These are phyloP conservation scores for Ctenopoma multispine DNA, from an alignment of 2,797 vertebrate genomes.

Conservation along the genomic window DNA sequence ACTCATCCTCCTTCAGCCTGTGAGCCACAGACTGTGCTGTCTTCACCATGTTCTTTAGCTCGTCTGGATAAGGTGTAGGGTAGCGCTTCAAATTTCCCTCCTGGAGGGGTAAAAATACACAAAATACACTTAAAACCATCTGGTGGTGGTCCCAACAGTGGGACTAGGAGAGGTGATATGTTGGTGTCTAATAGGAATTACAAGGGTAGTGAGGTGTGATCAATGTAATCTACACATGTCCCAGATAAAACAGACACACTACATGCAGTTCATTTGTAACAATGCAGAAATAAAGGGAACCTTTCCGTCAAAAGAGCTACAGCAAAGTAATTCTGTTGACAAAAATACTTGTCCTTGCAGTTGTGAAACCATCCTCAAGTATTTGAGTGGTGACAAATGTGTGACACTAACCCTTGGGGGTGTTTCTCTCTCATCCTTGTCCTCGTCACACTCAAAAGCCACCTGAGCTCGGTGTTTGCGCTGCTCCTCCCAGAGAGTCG, in stretches of 20 bases:
- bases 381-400: not conserved
- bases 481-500: slow-evolving; percentile 97
- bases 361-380: not conserved
- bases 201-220: not conserved
- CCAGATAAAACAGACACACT: not conserved
- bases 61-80: slow-evolving; percentile 97
- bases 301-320: not conserved
- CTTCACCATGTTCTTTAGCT: slow-evolving; percentile 99
- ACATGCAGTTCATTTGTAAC: not conserved
- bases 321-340: not conserved
- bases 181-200: not conserved
- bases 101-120: slow-evolving; percentile 69
- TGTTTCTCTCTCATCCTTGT: slow-evolving; percentile 95
- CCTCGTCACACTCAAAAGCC: slow-evolving; percentile 98
- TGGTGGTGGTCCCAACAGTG: not conserved
- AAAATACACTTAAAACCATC: not conserved
- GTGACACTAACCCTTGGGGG: slow-evolving; percentile 90
- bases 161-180: not conserved
- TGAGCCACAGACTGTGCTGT: slow-evolving; percentile 98
- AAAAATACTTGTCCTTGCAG: slow-evolving; percentile 1
- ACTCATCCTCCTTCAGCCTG: slow-evolving; percentile 94
- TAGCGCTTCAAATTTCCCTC: slow-evolving; percentile 98
- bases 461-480: slow-evolving; percentile 97
- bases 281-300: not conserved
- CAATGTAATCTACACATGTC: not conserved